Evolutionary conservation across 2,113 vertebrate genomes (phyloP), one percentile per base, ranked within the genome.

Genomic region (Canis aureus): DNA sequence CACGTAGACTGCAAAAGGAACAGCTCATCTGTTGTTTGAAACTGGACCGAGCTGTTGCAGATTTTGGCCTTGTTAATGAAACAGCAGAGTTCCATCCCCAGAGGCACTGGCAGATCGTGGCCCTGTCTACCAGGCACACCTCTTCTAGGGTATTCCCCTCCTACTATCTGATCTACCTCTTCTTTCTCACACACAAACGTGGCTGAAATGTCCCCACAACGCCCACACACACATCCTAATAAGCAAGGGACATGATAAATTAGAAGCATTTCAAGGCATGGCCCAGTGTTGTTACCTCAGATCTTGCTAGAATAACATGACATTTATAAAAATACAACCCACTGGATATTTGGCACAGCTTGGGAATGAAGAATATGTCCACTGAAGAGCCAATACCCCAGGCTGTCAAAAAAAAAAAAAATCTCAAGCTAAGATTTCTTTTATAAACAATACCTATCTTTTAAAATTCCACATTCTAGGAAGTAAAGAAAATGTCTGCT

Each of bases 281-380:
- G 55, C 80, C 95, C 8, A 20, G 84, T 89, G 20, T n/a, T 95
- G 69, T 90, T 80, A 96, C 60, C 16, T 62, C 82, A 88, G 17
- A 69, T 95, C 32, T 95, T 71, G 84, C n/a, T 51, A 98, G 95
- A 98, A 98, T 90, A 98, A 97, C 97, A 97, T 89, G 96, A 95
- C 95, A 98, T 97, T 69, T 95, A 95, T 35, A 93, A 97, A 97
- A 97, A n/a, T 94, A 96, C 62, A 97, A 93, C 20, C 51, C 82
- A 97, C 86, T 91, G 49, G 91, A 97, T 86, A 69, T 78, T 94
- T 98, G 83, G 92, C 67, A 97, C 49, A 84, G 85, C 59, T 78
- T 35, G 27, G n/a, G 84, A 97, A 98, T 86, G 82, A 97, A 96
- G 59, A 95, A 23, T 87, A 57, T 96, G 69, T 67, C 96, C 95